Evolutionary conservation across 2,113 vertebrate genomes (phyloP), one percentile per base, ranked within the genome.

Genomic region (Bubo scandiacus): DNA sequence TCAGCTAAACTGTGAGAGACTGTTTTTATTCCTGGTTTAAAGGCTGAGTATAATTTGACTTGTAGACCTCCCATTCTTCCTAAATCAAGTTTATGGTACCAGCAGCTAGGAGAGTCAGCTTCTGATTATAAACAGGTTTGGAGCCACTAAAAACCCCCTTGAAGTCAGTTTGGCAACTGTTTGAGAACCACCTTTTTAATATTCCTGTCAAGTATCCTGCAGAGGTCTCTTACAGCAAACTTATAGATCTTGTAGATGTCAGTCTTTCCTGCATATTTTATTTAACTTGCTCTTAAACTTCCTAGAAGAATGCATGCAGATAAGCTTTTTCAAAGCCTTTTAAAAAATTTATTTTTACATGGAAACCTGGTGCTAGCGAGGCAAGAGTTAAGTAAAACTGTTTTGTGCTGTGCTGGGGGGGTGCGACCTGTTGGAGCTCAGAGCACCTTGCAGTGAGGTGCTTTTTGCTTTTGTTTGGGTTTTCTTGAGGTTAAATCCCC

Each of bases 101-200:
- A 75, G 65, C 20, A 57, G 65, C n/a, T 62, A 15, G 36, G 40
- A 83, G 81, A 72, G 51, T 47, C 66, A 42, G 38, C 49, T 55
- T 87, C 73, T 95, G 66, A 52, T 81, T 80, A 54, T 43, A 58
- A 86, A 57, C 88, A 66, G 57, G 36, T 71, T 89, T 89, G 89
- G 45, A 94, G 74, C 38, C 49, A 72, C 71, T 79, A 49, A 74
- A 88, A 67, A 3, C 5, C 8, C 27, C 55, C 71, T 74, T 78
- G 91, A 84, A 89, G 94, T 83, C 71, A 43, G 49, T 87, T 85
- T 92, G 88, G 66, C 85, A 88, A 40, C 51, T 66, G 18, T 86
- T 90, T 74, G 89, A 77, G 89, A 94, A 34, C 10, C 34, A 57
- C 20, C 47, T 92, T 66, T 40, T 89, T 73, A 82, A 36, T 91